Conservation (phyloP, 2,888 invertebrate genomes). For the Quadroppia sp. region DNA sequence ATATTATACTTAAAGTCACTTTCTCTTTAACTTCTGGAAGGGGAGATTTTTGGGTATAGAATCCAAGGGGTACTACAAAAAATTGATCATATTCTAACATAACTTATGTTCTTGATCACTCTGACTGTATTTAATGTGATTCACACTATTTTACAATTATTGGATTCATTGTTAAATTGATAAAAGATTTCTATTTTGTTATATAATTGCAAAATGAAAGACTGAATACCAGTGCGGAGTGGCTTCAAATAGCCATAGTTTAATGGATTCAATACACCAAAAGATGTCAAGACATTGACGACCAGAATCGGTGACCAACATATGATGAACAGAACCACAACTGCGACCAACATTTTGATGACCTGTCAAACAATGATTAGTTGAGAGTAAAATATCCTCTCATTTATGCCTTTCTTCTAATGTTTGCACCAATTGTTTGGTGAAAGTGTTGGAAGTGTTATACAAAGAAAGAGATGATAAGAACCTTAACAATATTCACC, state of each 20-base stretch:
- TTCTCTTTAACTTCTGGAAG: too few species aligned
- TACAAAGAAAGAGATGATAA: neutral
- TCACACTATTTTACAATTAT: too few species aligned
- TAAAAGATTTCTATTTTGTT: too few species aligned
- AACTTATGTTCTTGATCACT: too few species aligned
- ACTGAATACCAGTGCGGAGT: slow-evolving; percentile 55
- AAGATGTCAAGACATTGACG: slow-evolving; percentile 64
- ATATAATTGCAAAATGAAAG: neutral
- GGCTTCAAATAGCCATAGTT: slow-evolving; percentile 60
- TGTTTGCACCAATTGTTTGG: neutral
- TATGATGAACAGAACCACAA: slow-evolving; percentile 64
- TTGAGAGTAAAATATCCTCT: neutral
- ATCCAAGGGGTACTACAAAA: too few species aligned
- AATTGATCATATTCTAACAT: neutral
- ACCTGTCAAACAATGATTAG: slow-evolving; percentile 57
- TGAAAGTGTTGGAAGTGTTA: too few species aligned
- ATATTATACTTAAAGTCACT: too few species aligned
- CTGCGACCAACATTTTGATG: slow-evolving; percentile 68
- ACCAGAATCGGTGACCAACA: slow-evolving; percentile 67
- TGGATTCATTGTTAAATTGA: too few species aligned
- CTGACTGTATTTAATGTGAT: too few species aligned
- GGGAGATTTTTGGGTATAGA: too few species aligned
- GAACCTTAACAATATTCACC: slow-evolving; percentile 48
- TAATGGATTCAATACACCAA: slow-evolving; percentile 57
- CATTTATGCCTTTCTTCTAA: neutral